Base-by-base conservation (phyloP, 1,140 invertebrate genomes). In the Chlorops oryzae region DNA sequence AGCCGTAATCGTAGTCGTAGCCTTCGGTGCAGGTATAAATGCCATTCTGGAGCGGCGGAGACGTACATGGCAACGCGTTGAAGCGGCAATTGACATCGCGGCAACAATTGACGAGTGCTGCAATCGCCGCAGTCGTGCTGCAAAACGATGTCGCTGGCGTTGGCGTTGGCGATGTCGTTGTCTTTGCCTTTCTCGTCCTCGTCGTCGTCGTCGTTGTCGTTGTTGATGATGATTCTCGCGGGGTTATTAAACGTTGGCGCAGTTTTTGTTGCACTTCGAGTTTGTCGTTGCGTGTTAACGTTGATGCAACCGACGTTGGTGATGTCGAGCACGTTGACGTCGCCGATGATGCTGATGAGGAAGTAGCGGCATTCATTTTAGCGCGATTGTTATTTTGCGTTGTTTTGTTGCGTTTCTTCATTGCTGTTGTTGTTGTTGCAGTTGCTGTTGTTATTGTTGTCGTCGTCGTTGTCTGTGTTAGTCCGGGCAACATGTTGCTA, bases 61-160 rank as follows among this genome's bases (percentile, higher is more conserved):
- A 32, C 22, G 40, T 54, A 42, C 63, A 51, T 22, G 59, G 44
- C 34, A 59, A 56, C 17, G 61, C 57, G 58, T 69, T 69, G 49
- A 69, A 43, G 45, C 63, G 59, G 55, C 65, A 69, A 44, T 69
- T 69, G 15, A 65, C 49, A 44, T 69, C 65, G 47, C 59, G 61
- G 52, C 65, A 69, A 54, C 65, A 69, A 40, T 63, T 63, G 41
- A 62, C 52, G 51, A 64, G 22, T 13, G 44, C 37, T 15, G 42
- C 51, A n/a, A n/a, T n/a, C n/a, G n/a, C n/a, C n/a, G n/a, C n/a
- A n/a, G n/a, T n/a, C n/a, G n/a, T n/a, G n/a, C n/a, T n/a, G n/a
- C n/a, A n/a, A n/a, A n/a, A 47, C 35, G 18, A 38, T 38, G 12
- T 10, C 28, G 28, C 28, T 15, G 28, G 15, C 28, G 28, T 32